Conservation (phyloP, 2,797 vertebrate genomes). For the Enteromius viviparus region DNA sequence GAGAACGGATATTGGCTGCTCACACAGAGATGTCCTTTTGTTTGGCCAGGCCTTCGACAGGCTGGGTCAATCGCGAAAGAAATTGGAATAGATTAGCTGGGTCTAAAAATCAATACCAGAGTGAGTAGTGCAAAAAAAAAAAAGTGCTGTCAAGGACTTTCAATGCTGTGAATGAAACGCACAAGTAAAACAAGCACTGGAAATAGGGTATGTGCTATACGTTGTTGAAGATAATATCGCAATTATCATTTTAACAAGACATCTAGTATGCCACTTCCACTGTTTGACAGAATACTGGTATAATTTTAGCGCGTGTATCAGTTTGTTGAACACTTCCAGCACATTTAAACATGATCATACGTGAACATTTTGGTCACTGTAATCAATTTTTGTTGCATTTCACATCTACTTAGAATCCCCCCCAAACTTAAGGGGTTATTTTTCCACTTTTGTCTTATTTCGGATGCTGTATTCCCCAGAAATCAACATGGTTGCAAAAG, state of each 20-base stretch:
- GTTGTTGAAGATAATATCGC: neutral
- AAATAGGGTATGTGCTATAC: neutral
- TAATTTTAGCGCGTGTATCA: neutral
- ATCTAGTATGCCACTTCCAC: neutral
- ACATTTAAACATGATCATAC: neutral
- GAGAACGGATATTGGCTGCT: constrained; percentile 72
- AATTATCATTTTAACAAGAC: neutral
- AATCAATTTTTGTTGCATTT: neutral
- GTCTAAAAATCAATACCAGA: constrained; percentile 62
- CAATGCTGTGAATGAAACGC: constrained; percentile 12
- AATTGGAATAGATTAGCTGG: constrained; percentile 78
- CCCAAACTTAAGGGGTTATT: neutral
- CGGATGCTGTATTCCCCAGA: neutral
- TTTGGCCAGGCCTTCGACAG: constrained; percentile 70
- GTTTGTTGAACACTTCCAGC: neutral
- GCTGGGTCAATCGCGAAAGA: constrained; percentile 70
- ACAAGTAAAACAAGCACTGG: neutral
- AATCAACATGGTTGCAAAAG: neutral
- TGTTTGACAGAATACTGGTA: neutral
- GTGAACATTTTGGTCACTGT: neutral
- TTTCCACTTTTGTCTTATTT: neutral
- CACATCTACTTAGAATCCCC: neutral
- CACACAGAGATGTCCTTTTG: constrained; percentile 69
- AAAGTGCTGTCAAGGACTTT: constrained; percentile 3
- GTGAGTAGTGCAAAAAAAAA: neutral